Conservation (phyloP, 2,113 vertebrate species). For the Tamias sibiricus region DNA sequence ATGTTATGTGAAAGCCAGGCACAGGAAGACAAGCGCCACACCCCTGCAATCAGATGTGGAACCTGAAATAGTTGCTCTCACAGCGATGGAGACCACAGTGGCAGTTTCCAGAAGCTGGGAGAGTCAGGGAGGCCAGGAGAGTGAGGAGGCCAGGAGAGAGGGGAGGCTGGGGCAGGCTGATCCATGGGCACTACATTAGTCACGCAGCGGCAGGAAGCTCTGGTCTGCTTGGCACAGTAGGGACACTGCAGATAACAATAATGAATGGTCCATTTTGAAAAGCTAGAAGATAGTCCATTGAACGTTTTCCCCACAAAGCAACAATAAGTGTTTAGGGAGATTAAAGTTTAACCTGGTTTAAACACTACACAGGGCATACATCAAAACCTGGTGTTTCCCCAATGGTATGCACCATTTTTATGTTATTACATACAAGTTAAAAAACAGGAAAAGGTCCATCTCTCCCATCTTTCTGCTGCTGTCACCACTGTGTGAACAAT, state of each 20-base stretch:
- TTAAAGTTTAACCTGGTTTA: not conserved
- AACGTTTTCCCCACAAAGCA: not conserved
- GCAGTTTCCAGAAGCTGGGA: not conserved
- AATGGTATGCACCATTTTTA: not conserved
- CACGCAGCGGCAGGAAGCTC: not conserved
- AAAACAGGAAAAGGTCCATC: not conserved
- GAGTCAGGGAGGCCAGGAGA: no score
- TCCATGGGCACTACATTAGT: no score
- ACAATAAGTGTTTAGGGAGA: not conserved
- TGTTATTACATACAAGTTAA: not conserved
- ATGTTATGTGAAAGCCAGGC: not conserved
- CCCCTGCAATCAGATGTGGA: not conserved
- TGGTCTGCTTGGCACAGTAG: not conserved
- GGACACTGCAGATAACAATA: not conserved
- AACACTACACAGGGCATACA: not conserved
- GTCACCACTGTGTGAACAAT: not conserved
- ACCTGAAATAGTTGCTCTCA: not conserved
- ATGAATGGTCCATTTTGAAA: not conserved
- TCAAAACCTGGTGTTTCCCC: not conserved
- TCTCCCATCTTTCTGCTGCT: not conserved
- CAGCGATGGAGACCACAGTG: not conserved
- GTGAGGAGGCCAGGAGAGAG: no score
- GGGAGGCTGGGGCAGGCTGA: no score
- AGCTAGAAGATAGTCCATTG: not conserved
- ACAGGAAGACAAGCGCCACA: not conserved